Percentiles rank a stretch among this genome's conserved stretches.
Evolutionary conservation across 2,888 invertebrate genomes (phyloP).

Genomic region (Prosapia bicincta): DNA sequence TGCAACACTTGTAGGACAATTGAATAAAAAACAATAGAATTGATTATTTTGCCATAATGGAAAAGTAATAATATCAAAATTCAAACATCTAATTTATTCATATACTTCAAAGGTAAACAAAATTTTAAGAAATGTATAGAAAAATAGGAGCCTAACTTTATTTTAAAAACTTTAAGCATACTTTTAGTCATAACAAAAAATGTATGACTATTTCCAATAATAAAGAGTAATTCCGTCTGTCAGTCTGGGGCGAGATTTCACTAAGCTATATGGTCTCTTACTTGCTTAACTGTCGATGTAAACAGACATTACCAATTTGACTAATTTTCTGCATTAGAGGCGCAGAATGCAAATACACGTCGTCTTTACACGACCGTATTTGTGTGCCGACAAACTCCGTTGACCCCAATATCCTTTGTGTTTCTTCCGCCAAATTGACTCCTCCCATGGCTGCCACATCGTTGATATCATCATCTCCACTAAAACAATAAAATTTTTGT

Average conservation of each 20-base stretch:
- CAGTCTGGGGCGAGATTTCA: neutral
- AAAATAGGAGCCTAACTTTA: too few relatives aligned
- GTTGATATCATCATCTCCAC: conserved; percentile 65
- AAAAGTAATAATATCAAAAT: too few relatives aligned
- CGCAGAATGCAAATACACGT: conserved; percentile 75
- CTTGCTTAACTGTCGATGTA: neutral
- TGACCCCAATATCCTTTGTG: conserved; percentile 87
- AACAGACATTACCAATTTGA: conserved; percentile 55
- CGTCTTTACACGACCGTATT: conserved; percentile 89
- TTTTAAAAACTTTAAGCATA: too few relatives aligned
- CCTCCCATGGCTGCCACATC: conserved; percentile 99
- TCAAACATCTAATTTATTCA: too few relatives aligned
- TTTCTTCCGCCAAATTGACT: conserved; percentile 94
- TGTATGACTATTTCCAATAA: too few relatives aligned
- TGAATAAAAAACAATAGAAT: too few relatives aligned
- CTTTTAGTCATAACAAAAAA: too few relatives aligned
- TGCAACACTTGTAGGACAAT: too few relatives aligned
- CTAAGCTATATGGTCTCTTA: neutral
- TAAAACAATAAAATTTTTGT: conserved; percentile 16
- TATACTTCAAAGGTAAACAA: too few relatives aligned
- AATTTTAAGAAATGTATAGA: too few relatives aligned
- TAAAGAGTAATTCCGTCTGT: too few relatives aligned
- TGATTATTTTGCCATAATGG: too few relatives aligned
- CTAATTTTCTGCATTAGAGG: conserved; percentile 75
- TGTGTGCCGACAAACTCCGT: conserved; percentile 88